Conservation (phyloP, 1,140 invertebrate species). For the Oryzaephilus surinamensis region DNA sequence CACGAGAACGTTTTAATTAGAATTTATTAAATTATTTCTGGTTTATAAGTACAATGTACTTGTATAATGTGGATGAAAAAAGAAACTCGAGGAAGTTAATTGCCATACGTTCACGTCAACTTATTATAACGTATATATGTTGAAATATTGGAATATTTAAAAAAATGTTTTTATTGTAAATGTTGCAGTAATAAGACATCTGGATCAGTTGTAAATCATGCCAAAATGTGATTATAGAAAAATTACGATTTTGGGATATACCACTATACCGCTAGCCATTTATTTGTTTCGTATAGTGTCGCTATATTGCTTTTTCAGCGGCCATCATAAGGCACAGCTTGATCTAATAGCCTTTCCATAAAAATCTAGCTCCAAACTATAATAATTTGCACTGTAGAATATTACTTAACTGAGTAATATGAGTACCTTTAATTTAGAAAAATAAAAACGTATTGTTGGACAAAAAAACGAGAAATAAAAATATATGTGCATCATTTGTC, state of each 20-base stretch:
- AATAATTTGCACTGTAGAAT: too few relatives aligned
- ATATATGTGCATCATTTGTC: too few relatives aligned
- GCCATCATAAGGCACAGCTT: constrained; percentile 21
- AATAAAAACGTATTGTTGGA: too few relatives aligned
- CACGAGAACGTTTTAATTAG: constrained; percentile 12
- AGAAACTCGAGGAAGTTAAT: neutral
- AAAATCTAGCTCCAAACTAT: constrained; percentile 18
- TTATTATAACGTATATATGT: neutral
- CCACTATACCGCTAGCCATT: constrained; percentile 8
- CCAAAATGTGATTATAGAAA: too few relatives aligned
- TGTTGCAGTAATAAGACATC: neutral
- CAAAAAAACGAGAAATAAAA: too few relatives aligned
- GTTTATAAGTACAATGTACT: too few relatives aligned
- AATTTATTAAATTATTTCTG: neutral
- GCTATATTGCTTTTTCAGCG: constrained; percentile 22
- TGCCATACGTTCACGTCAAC: neutral
- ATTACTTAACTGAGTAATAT: too few relatives aligned
- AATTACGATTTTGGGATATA: neutral
- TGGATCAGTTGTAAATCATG: neutral
- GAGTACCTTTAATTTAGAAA: too few relatives aligned
- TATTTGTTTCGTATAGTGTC: constrained; percentile 23
- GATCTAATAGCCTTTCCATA: constrained; percentile 21
- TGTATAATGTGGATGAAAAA: too few relatives aligned
- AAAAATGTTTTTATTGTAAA: neutral
- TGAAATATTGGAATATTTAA: neutral